Evolutionary conservation across 2,113 vertebrate genomes (phyloP), one percentile per base, ranked within the genome.

Genomic region (Gallinago paraguaiae): DNA sequence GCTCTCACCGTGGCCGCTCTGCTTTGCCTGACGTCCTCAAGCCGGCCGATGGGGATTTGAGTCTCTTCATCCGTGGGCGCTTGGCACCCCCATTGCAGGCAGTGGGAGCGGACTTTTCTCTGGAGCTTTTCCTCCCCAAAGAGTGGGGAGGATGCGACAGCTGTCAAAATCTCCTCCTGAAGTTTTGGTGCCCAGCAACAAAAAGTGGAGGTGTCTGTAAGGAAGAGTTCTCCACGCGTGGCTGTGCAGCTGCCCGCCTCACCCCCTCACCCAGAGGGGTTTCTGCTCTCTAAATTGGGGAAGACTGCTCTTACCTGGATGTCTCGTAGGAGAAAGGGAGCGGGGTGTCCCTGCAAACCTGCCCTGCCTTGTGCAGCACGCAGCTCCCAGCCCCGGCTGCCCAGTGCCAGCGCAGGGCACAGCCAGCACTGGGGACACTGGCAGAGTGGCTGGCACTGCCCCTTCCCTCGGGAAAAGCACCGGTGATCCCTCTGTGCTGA

Each of bases 241-340:
- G 85, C 67, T 19, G 46, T 3, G 10, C 27, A 22, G 63, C 53
- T 37, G 65, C 41, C 9, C 2, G 15, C 28, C 57, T 56, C 60
- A 3, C 35, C 4, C 1, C 41, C 4, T 0, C 41, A 39, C 41
- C 30, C 0, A 3, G n/a, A 1, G n/a, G n/a, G 7, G 23, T 27
- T 51, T n/a, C 18, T 3, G 0, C 8, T 50, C 39, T 37, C 31
- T 46, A 14, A n/a, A 18, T 56, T 7, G 46, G 67, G 41, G 63
- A 37, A 51, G 17, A 12, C 45, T 45, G 56, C 33, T n/a, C 56
- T 59, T 59, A n/a, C n/a, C n/a, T 17, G 24, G 16, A 5, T 8
- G 18, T 20, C 37, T 53, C 0, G 2, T 22, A 30, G 54, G 15
- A 63, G n/a, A 17, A 30, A 7, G 41, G 39, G 63, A 61, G n/a